Evolutionary conservation across 2,888 invertebrate species (phyloP).

Genomic region (Saturnia japonica): DNA sequence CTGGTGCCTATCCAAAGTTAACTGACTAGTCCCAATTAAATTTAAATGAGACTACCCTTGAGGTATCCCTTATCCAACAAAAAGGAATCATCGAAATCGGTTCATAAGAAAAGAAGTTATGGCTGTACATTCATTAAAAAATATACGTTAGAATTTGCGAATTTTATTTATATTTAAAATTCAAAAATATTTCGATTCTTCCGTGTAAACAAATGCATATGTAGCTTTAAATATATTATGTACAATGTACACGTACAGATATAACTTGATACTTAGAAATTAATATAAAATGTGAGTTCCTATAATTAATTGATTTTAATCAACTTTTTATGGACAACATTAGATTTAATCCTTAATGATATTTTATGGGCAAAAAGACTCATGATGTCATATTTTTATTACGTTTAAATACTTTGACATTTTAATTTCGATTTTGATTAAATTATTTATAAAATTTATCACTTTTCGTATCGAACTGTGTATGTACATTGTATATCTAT

Average conservation of each 20-base stretch:
- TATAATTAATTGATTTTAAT: not conserved
- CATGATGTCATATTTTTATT: conserved; percentile 8
- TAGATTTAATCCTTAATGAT: not conserved
- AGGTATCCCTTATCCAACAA: no score
- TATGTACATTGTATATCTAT: not conserved
- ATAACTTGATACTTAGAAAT: not conserved
- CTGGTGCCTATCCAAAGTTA: no score
- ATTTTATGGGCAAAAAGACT: not conserved
- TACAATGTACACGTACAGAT: no score
- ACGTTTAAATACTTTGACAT: conserved; percentile 1
- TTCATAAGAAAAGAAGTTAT: no score
- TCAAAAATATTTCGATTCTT: not conserved
- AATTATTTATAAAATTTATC: not conserved
- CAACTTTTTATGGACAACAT: not conserved
- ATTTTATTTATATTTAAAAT: no score
- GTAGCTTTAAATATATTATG: not conserved
- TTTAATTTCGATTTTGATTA: not conserved
- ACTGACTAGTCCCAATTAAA: no score
- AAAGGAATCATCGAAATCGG: no score
- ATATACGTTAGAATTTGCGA: no score
- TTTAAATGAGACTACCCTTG: no score
- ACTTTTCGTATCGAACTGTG: not conserved
- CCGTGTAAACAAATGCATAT: not conserved
- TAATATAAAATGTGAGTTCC: not conserved
- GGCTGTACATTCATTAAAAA: no score